A percentile compares a stretch with the other conserved stretches of the same genome.
phyloP scores from a whole-genome alignment of 1,140 invertebrate species.

The Drosophila pachea region DNA sequence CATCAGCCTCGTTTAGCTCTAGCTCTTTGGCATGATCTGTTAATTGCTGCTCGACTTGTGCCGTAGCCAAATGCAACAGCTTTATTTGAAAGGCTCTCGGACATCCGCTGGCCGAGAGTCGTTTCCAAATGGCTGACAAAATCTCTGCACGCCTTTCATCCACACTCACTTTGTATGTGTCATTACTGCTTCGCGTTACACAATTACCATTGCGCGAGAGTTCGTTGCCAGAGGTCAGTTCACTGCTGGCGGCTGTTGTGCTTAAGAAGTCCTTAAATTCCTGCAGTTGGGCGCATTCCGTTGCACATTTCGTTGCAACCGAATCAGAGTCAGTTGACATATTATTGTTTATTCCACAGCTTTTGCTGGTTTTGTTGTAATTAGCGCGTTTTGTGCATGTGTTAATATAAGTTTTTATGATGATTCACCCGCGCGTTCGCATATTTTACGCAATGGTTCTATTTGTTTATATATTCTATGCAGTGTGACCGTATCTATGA shows the following conservation, averaged over 20 bases:
- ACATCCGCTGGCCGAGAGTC: slow-evolving; percentile 42
- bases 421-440: slow-evolving; percentile 54
- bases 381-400: slow-evolving; percentile 33
- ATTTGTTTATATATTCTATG: slow-evolving; percentile 60
- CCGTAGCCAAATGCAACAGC: slow-evolving; percentile 38
- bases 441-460: slow-evolving; percentile 63
- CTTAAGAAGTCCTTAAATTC: slow-evolving; percentile 61
- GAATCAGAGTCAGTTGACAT: slow-evolving; percentile 49
- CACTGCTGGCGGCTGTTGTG: slow-evolving; percentile 24
- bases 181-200: slow-evolving; percentile 66
- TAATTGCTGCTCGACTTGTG: slow-evolving; percentile 53
- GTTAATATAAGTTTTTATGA: slow-evolving; percentile 34
- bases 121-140: slow-evolving; percentile 59
- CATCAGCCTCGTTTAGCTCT: slow-evolving; percentile 45
- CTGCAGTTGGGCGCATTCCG: slow-evolving; percentile 54
- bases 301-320: slow-evolving; percentile 12
- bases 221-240: slow-evolving; percentile 38
- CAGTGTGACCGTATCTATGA: slow-evolving; percentile 1
- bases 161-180: slow-evolving; percentile 64
- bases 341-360: slow-evolving; percentile 26
- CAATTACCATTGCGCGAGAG: slow-evolving; percentile 38
- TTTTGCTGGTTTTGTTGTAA: slow-evolving; percentile 31
- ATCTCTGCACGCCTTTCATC: slow-evolving; percentile 63
- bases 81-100: slow-evolving; percentile 59
- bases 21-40: slow-evolving; percentile 59